Percentiles rank a stretch among this genome's conserved stretches.
Conservation (phyloP, 1,140 invertebrate genomes). For the Drosophila kanapiae region DNA sequence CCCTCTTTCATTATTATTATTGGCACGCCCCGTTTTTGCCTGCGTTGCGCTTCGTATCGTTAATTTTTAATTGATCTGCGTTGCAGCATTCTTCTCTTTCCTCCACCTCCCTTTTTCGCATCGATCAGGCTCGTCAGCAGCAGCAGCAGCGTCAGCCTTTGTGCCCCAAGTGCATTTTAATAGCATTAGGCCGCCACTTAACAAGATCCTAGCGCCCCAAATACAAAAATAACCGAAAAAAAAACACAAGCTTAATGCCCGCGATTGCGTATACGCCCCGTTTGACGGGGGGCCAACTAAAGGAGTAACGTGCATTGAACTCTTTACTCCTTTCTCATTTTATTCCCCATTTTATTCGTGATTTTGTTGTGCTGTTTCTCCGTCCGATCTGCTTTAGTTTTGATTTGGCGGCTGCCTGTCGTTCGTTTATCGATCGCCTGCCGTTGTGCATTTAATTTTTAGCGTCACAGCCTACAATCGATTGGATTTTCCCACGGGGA, state of each 20-base stretch:
- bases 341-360: slow-evolving; percentile 1
- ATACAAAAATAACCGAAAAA: slow-evolving; percentile 37
- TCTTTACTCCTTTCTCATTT: slow-evolving; percentile 32
- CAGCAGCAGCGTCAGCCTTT: slow-evolving; percentile 6
- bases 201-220: slow-evolving; percentile 78
- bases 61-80: slow-evolving; percentile 85
- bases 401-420: slow-evolving; percentile 60
- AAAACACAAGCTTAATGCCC: slow-evolving; percentile 66
- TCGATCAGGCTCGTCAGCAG: slow-evolving; percentile 60
- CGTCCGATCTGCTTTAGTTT: slow-evolving; percentile 69
- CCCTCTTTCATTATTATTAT: slow-evolving; percentile 81
- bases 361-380: slow-evolving; percentile 1
- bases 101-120: slow-evolving; percentile 6
- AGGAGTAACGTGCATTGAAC: slow-evolving; percentile 72
- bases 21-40: slow-evolving; percentile 74
- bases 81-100: slow-evolving; percentile 49
- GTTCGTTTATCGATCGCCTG: slow-evolving; percentile 74
- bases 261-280: slow-evolving; percentile 82
- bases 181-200: slow-evolving; percentile 75
- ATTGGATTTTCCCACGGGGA: slow-evolving; percentile 63
- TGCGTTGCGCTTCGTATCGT: slow-evolving; percentile 82
- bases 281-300: slow-evolving; percentile 42
- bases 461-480: slow-evolving; percentile 73
- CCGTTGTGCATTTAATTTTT: slow-evolving; percentile 78
- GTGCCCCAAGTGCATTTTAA: slow-evolving; percentile 76